These are phyloP conservation scores for Andricus curvator DNA, from an alignment of 2,888 invertebrate species.

Conservation along the genomic window DNA sequence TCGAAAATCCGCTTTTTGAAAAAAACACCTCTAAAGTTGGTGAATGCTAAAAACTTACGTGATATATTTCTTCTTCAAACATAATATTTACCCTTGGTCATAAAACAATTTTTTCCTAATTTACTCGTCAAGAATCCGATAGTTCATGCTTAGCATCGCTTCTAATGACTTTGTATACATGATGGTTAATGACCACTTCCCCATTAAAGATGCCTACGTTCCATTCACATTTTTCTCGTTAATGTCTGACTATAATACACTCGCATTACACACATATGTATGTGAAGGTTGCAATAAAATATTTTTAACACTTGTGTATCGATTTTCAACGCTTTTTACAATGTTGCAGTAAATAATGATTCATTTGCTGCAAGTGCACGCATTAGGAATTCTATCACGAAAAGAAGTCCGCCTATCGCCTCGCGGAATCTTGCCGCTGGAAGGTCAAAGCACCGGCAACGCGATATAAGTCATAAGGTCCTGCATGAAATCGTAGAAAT, in stretches of 20 bases:
- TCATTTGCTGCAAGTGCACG: slow-evolving; percentile 24
- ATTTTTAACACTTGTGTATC: slow-evolving; percentile 43
- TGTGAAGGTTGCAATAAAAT: background rate
- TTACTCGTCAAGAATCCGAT: too few relatives aligned
- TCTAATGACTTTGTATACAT: background rate
- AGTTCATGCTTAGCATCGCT: background rate
- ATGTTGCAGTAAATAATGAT: slow-evolving; percentile 1
- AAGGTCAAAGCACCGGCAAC: slow-evolving; percentile 37
- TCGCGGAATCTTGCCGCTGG: slow-evolving; percentile 18
- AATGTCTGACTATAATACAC: background rate
- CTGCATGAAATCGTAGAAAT: slow-evolving; percentile 60
- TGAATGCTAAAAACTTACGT: too few relatives aligned
- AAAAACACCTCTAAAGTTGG: too few relatives aligned
- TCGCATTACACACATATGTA: background rate
- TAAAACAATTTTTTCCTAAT: too few relatives aligned
- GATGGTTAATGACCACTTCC: background rate
- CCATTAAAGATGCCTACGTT: background rate
- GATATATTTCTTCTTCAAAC: too few relatives aligned
- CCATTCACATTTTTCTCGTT: background rate
- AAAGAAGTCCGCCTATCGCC: slow-evolving; percentile 7
- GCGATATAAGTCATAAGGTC: slow-evolving; percentile 46
- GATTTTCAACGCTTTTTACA: background rate
- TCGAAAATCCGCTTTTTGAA: too few relatives aligned
- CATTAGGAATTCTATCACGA: slow-evolving; percentile 18
- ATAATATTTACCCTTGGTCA: too few relatives aligned